Percentiles rank a stretch among this genome's conserved stretches.
Conservation (phyloP, 2,888 invertebrate species). For the Yponomeuta cagnagella region DNA sequence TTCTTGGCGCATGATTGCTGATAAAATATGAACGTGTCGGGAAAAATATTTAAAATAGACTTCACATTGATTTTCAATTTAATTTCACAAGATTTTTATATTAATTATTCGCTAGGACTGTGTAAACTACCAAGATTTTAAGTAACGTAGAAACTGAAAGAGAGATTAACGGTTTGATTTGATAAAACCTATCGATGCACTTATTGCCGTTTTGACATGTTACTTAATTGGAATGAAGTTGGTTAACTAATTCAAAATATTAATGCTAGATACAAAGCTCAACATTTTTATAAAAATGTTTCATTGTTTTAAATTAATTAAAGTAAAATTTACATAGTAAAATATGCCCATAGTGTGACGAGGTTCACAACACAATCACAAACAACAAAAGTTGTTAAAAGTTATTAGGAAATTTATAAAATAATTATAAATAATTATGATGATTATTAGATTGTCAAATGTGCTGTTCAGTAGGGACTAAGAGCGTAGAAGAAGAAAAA, state of each 20-base stretch:
- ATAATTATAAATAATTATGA: slow-evolving; percentile 20
- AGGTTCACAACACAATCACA: not conserved
- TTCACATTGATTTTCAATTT: not conserved
- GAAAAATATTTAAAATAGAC: not conserved
- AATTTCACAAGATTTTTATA: not conserved
- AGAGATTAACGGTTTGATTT: not conserved
- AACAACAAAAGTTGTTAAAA: slow-evolving; percentile 11
- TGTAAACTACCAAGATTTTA: not conserved
- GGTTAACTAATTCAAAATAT: not conserved
- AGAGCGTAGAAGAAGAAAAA: slow-evolving; percentile 27
- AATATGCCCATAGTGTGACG: not conserved
- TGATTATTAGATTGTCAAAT: slow-evolving; percentile 26
- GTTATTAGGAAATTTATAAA: slow-evolving; percentile 21
- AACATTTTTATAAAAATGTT: slow-evolving; percentile 8
- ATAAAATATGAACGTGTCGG: not conserved
- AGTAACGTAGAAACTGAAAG: not conserved
- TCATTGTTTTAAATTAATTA: not conserved
- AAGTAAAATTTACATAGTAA: slow-evolving; percentile 7
- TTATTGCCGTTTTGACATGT: not conserved
- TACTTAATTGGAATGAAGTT: no score
- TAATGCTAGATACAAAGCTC: slow-evolving; percentile 9
- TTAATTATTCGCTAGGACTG: not conserved
- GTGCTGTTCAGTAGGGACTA: slow-evolving; percentile 37
- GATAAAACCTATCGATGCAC: not conserved
- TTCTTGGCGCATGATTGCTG: not conserved